Evolutionary conservation across 1,140 invertebrate species (phyloP), one percentile per base, ranked within the genome.

Genomic region (Philopotamus ludificatus): DNA sequence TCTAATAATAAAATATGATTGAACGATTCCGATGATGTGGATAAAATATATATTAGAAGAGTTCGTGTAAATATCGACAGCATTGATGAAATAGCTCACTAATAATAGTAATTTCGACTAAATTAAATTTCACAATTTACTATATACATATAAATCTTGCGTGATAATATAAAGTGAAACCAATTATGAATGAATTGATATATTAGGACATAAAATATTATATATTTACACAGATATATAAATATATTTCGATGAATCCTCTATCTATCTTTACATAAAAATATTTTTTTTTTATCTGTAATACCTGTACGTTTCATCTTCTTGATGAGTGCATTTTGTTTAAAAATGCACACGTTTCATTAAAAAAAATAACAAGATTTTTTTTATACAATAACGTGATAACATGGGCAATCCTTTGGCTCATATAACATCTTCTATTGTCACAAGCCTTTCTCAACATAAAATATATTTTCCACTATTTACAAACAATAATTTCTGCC

Each of bases 331-430:
- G 54, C 54, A 39, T 34, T n/a, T 20, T 22, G 23, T 22, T 22
- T 55, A n/a, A 42, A 41, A 20, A 57, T 39, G 34, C 39, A 10
- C 39, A 42, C 20, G 18, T 21, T 3, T 16, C 21, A n/a, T 21
- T 21, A 50, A 50, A 41, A 57, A 57, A 41, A 39, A 16, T 26
- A 57, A 41, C 20, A 42, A 57, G 42, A 26, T 34, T 55, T 55
- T 34, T 55, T 39, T 39, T 20, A 34, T 55, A 57, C 9, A 42
- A 18, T 39, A 68, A 57, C 54, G 55, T 49, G 34, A 65, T 60
- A 65, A 68, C 67, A 68, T 64, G 22, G 63, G 65, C 67, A 69
- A 65, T 69, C 67, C 67, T 69, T 69, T 69, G 67, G 67, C 67
- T 69, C 63, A 61, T 65, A 51, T 57, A 47, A 63, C 49, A 54